Percentiles rank a stretch among this genome's conserved stretches.
These are phyloP conservation scores for Palythoa grandiflora DNA, from an alignment of 92 coral and sea anemone genomes.

Conservation along the genomic window DNA sequence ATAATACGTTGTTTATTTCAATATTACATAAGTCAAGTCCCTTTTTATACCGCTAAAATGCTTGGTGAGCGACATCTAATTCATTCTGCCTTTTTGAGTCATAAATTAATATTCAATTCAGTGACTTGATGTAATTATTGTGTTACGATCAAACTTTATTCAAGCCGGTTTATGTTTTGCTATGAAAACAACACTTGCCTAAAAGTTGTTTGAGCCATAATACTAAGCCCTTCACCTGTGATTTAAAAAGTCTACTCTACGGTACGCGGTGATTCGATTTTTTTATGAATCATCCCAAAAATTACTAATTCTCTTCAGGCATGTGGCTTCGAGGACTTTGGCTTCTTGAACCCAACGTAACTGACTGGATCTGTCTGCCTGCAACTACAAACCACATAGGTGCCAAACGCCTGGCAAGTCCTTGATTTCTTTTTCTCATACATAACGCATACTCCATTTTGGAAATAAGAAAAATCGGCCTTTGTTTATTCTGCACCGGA, in stretches of 20 bases:
- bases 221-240: too few relatives aligned
- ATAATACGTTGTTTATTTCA: background rate
- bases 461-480: background rate
- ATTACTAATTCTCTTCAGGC: background rate
- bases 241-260: too few relatives aligned
- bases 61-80: background rate
- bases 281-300: too few relatives aligned
- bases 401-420: constrained; percentile 8
- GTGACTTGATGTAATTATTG: background rate
- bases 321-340: background rate
- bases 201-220: background rate
- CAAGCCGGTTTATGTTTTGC: background rate
- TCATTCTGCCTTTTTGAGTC: background rate
- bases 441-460: background rate
- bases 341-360: background rate
- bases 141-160: background rate
- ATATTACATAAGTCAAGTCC: background rate
- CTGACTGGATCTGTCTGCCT: background rate
- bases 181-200: background rate
- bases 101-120: background rate
- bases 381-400: constrained; percentile 26
- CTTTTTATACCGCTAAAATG: too few relatives aligned
- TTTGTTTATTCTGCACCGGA: constrained; percentile 17
- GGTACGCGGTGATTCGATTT: too few relatives aligned
- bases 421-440: background rate